These are phyloP conservation scores for Aricia agestis DNA, from an alignment of 1,140 invertebrate genomes.

Conservation along the genomic window DNA sequence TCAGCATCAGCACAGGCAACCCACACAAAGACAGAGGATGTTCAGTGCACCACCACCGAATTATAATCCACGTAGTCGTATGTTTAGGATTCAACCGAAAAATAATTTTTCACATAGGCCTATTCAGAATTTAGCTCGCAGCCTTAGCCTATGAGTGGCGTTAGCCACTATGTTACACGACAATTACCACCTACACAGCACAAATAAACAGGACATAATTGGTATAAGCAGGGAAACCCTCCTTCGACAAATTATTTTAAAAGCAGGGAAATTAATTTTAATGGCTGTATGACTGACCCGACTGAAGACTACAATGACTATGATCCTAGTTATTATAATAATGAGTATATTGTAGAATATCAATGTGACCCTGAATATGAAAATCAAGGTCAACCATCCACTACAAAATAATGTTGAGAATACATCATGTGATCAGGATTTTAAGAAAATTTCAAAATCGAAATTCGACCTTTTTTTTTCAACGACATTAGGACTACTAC, in stretches of 20 bases:
- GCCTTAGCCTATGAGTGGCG: constrained; percentile 29
- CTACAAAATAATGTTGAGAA: not conserved
- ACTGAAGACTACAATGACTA: not conserved
- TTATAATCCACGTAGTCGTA: constrained; percentile 25
- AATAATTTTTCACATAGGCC: constrained; percentile 12
- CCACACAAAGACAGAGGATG: constrained; percentile 24
- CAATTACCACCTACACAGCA: too few relatives aligned
- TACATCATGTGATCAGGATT: constrained; percentile 17
- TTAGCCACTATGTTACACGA: too few relatives aligned
- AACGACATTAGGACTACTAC: too few relatives aligned
- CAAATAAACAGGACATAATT: too few relatives aligned
- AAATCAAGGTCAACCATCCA: not conserved
- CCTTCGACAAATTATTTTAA: too few relatives aligned
- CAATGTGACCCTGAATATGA: not conserved
- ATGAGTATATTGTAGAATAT: constrained; percentile 14
- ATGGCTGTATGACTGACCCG: constrained; percentile 9
- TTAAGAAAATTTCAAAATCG: constrained; percentile 21
- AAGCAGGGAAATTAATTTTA: constrained; percentile 18
- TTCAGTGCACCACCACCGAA: too few relatives aligned
- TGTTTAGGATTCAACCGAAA: constrained; percentile 25
- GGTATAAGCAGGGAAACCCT: too few relatives aligned
- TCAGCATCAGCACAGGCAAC: constrained; percentile 23
- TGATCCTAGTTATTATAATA: not conserved
- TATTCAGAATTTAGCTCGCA: not conserved
- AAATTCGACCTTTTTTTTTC: too few relatives aligned